These are phyloP conservation scores for Lepidurus apus DNA, from an alignment of 1,140 invertebrate genomes.

Conservation along the genomic window DNA sequence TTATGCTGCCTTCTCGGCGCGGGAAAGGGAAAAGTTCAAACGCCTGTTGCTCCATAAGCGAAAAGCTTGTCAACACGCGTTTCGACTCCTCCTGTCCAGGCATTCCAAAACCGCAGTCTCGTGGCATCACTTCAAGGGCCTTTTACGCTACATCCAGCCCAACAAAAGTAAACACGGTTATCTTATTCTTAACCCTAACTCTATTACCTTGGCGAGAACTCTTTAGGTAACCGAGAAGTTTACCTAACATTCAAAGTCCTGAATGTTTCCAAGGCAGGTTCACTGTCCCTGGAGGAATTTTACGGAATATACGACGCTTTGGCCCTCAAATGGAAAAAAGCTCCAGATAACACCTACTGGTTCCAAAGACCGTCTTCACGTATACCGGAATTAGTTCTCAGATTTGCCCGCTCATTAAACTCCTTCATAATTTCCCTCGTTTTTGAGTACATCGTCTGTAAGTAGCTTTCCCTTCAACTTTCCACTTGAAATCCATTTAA, in stretches of 20 bases:
- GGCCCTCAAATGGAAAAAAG: constrained; percentile 64
- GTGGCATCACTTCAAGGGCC: constrained; percentile 72
- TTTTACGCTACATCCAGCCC: constrained; percentile 71
- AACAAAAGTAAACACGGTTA: constrained; percentile 56
- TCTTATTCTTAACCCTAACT: background rate
- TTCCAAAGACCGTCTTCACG: constrained; percentile 46
- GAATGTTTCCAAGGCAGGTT: constrained; percentile 60
- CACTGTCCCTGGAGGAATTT: constrained; percentile 67
- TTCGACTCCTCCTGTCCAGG: constrained; percentile 67
- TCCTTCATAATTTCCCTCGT: constrained; percentile 61
- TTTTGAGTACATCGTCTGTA: constrained; percentile 67
- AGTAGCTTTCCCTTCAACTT: constrained; percentile 43
- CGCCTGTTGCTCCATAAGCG: constrained; percentile 78
- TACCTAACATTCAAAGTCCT: constrained; percentile 75
- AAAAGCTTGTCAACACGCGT: constrained; percentile 74
- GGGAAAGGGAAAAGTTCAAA: constrained; percentile 81
- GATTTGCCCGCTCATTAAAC: constrained; percentile 57
- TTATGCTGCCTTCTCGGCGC: constrained; percentile 81
- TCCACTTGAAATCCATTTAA: too few relatives aligned
- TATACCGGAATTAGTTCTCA: constrained; percentile 53
- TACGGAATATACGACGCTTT: constrained; percentile 67
- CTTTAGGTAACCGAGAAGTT: constrained; percentile 62
- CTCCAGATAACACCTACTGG: constrained; percentile 55
- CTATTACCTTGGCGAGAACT: constrained; percentile 37
- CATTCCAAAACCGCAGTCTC: constrained; percentile 58